Evolutionary conservation across 1,140 invertebrate genomes (phyloP), one percentile per base, ranked within the genome.

Genomic region (Eupristina koningsbergeri): DNA sequence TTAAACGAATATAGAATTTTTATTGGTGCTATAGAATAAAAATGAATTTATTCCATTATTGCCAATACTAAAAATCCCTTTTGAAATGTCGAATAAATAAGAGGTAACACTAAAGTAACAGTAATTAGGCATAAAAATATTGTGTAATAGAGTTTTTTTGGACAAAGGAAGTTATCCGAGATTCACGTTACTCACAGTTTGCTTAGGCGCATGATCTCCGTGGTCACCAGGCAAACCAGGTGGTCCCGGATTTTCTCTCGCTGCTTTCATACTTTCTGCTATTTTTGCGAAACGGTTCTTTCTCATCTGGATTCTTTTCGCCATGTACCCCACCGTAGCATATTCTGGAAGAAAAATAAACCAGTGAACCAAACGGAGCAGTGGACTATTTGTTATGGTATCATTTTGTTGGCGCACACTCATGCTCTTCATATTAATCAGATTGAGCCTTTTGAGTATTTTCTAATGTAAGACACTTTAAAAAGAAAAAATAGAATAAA

Each of bases 321-420:
- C 97, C 96, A 98, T 97, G 93, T 98, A 98, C 86, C 97, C 97
- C 84, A 98, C 97, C 77, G 97, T 97, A 81, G 97, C 97, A 91
- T 98, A 98, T 93, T 98, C 97, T 98, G 94, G 61, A 88, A 88
- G 11, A 13, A 47, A 29, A 64, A 67, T 0, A 0, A 47, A 36
- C n/a, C n/a, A n/a, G n/a, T n/a, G n/a, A n/a, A n/a, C n/a, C n/a
- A n/a, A n/a, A n/a, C n/a, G n/a, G n/a, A n/a, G n/a, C n/a, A n/a
- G n/a, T n/a, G n/a, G n/a, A n/a, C n/a, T n/a, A n/a, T n/a, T n/a
- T n/a, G n/a, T n/a, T n/a, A n/a, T n/a, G n/a, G n/a, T n/a, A n/a
- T n/a, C n/a, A n/a, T n/a, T n/a, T n/a, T n/a, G n/a, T n/a, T n/a
- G n/a, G n/a, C n/a, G n/a, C n/a, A n/a, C n/a, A n/a, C n/a, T n/a